Evolutionary conservation across 2,113 vertebrate species (phyloP).

Genomic region (Poecilia latipinna): DNA sequence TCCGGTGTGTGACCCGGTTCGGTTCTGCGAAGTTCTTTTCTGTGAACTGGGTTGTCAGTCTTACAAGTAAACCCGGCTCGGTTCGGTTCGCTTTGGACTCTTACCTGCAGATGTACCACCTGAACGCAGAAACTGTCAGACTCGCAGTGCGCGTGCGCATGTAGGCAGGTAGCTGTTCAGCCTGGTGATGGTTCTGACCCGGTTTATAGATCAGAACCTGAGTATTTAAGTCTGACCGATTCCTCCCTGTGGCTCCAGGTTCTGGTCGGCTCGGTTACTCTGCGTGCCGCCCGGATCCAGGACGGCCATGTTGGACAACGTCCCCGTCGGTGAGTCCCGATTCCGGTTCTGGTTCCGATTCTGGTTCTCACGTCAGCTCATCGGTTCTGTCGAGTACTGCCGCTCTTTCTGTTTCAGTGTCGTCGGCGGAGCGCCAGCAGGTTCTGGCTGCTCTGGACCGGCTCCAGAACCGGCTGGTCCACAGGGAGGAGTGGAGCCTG

Average conservation of each 20-base stretch:
- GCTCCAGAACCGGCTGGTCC: slow-evolving; percentile 86
- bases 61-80: not conserved
- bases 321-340: slow-evolving; percentile 69
- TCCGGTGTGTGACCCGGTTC: slow-evolving; percentile 54
- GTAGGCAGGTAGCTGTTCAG: not conserved
- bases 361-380: too few species aligned
- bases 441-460: slow-evolving; percentile 90
- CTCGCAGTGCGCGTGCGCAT: too few species aligned
- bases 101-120: not conserved
- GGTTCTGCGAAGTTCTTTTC: not conserved
- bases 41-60: not conserved
- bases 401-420: slow-evolving; percentile 52
- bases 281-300: slow-evolving; percentile 25
- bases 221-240: not conserved
- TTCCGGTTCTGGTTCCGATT: not conserved
- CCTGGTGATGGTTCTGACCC: not conserved
- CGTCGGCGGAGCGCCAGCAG: slow-evolving; percentile 87
- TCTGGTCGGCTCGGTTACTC: not conserved
- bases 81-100: not conserved
- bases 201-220: not conserved
- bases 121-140: not conserved
- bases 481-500: slow-evolving; percentile 88
- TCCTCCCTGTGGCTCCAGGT: not conserved
- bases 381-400: too few species aligned
- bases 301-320: slow-evolving; percentile 78